phyloP scores from a whole-genome alignment of 2,888 invertebrate species.

The Mechanitis mazaeus region DNA sequence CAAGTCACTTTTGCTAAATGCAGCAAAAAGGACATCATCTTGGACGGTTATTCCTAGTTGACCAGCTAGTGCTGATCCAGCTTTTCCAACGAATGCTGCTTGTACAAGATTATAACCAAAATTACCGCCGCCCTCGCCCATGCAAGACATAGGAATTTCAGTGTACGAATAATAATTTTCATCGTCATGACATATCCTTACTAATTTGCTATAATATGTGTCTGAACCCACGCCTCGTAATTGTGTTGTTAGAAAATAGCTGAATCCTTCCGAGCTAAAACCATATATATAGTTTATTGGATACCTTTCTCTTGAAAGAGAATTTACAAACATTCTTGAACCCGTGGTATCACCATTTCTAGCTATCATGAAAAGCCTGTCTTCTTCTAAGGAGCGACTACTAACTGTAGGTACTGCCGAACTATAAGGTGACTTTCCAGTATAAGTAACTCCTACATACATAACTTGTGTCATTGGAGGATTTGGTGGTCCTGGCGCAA shows the following conservation, averaged over 20 bases:
- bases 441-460: slow-evolving; percentile 96
- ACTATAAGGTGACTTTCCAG: slow-evolving; percentile 92
- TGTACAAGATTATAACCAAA: slow-evolving; percentile 92
- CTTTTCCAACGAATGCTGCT: slow-evolving; percentile 95
- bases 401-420: slow-evolving; percentile 96
- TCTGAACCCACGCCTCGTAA: slow-evolving; percentile 87
- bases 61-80: slow-evolving; percentile 93
- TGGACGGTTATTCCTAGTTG: slow-evolving; percentile 93
- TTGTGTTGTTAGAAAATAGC: slow-evolving; percentile 97
- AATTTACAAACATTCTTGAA: slow-evolving; percentile 94
- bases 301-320: slow-evolving; percentile 91
- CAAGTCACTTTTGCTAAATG: slow-evolving; percentile 91
- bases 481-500: slow-evolving; percentile 95
- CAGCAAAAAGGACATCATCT: slow-evolving; percentile 96
- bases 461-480: slow-evolving; percentile 94
- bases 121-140: slow-evolving; percentile 83
- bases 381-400: slow-evolving; percentile 91
- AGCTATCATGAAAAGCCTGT: slow-evolving; percentile 93
- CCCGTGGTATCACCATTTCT: slow-evolving; percentile 93
- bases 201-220: slow-evolving; percentile 93
- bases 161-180: slow-evolving; percentile 98
- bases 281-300: slow-evolving; percentile 97
- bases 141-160: slow-evolving; percentile 96
- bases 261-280: slow-evolving; percentile 96
- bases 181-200: slow-evolving; percentile 96